Evolutionary conservation across 2,113 vertebrate species (phyloP), one percentile per base, ranked within the genome.

Genomic region (Butastur rufipennis): DNA sequence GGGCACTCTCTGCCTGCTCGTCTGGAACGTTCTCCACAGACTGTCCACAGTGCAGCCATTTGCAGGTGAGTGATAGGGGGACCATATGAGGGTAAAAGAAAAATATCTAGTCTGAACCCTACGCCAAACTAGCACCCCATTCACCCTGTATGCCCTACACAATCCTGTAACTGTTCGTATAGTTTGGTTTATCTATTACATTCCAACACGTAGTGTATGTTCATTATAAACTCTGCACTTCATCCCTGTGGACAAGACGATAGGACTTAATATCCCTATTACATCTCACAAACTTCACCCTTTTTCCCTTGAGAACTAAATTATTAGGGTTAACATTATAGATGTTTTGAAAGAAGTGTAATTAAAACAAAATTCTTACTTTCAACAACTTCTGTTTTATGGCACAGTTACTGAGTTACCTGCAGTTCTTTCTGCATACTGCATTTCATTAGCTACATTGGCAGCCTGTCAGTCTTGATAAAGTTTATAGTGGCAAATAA

Each of bases 11-110:
- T 2, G 0, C 15, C 48, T 9, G 4, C 21, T 21, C 27, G 66
- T 81, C 72, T 26, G 34, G 36, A 78, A 43, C 5, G 9, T 70
- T 81, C 67, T 62, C 9, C 21, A 3, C 4, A 4, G 2, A 2
- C 20, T 26, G n/a, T 16, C 56, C 29, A 1, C 17, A 4, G 21
- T 0, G 0, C 25, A 47, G 50, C 14, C 3, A 0, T 70, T 62
- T 43, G 18, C 10, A 34, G n/a, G 20, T 38, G 36, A 38, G 11
- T 16, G 22, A 40, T 5, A 26, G 13, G 3, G 6, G 27, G 2
- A 2, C 38, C 10, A 1, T 16, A 7, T 23, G 10, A 77, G 5
- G 31, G 14, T 32, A 9, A 52, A 42, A 48, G 16, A 55, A 7
- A 3, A 13, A 48, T 36, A 40, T 10, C 3, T 2, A 7, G 11